Evolutionary conservation across 1,140 invertebrate species (phyloP), one percentile per base, ranked within the genome.

Genomic region (Neodiprion lecontei): DNA sequence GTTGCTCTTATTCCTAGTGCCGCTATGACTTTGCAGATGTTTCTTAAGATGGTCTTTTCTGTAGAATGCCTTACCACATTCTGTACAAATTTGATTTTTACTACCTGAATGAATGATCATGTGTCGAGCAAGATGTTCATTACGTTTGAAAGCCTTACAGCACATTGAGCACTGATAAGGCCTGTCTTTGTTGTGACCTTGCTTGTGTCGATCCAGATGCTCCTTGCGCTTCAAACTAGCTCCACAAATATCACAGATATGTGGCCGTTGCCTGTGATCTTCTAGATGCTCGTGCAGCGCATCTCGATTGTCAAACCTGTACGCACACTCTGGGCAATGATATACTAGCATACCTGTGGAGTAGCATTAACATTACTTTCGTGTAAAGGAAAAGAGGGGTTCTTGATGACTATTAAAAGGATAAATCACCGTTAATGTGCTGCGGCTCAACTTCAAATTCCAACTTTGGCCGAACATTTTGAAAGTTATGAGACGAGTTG

Each of bases 31-130:
- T 68, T 89, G 88, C 1, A 90, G 84, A 78, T 92, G 91, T 74
- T 91, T 92, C 23, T 90, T 89, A 65, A 92, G 80, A 75, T 92
- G 91, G 81, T 92, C 91, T 70, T 91, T 91, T 8, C 91, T 85
- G 73, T 91, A 91, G 78, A 91, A 91, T 1, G 89, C 90, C 81
- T 91, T 91, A 1, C 90, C 89, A 74, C 91, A 91, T 74, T 91
- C 90, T 1, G 89, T 88, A 79, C 91, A 92, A 67, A 90, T 85
- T 81, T 91, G 89, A 80, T 87, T 88, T 77, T 91, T 91, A 70
- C 89, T 89, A 48, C 88, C 88, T 0, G 87, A 86, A 67, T 91
- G 90, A 61, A 89, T 91, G 9, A 91, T 89, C 83, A 90, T 89
- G 72, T 91, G 90, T 23, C 90, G 82, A 5, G 89, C 89, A 9